phyloP scores from a whole-genome alignment of 2,888 invertebrate species.

The Suillia variegata region DNA sequence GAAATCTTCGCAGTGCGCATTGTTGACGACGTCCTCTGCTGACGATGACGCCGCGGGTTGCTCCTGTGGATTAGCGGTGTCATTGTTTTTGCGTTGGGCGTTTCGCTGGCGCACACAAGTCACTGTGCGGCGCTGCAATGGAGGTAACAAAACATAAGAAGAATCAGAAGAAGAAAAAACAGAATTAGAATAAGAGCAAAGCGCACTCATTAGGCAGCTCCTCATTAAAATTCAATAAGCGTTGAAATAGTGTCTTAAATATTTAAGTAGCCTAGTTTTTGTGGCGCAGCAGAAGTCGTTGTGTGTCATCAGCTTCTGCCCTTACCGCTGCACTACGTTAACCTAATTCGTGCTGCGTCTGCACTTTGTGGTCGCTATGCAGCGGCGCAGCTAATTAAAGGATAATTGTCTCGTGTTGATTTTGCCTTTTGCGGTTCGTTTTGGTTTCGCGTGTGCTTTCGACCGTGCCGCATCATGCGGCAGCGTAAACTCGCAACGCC shows the following conservation, averaged over 20 bases:
- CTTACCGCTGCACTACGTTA: not conserved
- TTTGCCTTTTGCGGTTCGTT: not conserved
- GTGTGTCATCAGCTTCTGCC: too few species aligned
- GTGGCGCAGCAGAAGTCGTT: too few species aligned
- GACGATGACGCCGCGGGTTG: slow-evolving; percentile 1
- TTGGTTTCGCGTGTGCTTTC: slow-evolving; percentile 6
- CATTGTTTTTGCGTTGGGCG: slow-evolving; percentile 8
- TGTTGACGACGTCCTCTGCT: slow-evolving; percentile 66
- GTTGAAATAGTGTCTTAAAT: too few species aligned
- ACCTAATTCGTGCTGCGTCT: slow-evolving; percentile 10
- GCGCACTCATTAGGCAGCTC: too few species aligned
- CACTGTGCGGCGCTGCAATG: slow-evolving; percentile 50
- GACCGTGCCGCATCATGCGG: slow-evolving; percentile 1
- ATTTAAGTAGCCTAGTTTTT: too few species aligned
- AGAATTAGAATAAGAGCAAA: too few species aligned
- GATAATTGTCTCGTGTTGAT: slow-evolving; percentile 17
- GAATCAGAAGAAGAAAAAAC: not conserved
- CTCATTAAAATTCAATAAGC: too few species aligned
- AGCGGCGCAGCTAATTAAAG: slow-evolving; percentile 16
- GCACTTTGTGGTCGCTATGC: slow-evolving; percentile 13
- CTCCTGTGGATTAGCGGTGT: slow-evolving; percentile 5
- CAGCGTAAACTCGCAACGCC: not conserved
- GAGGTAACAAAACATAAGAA: slow-evolving; percentile 22
- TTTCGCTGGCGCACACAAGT: slow-evolving; percentile 43
- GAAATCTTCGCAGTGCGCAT: slow-evolving; percentile 72